Evolutionary conservation across 1,140 invertebrate species (phyloP), one percentile per base, ranked within the genome.

Genomic region (Akabosia matsudoensis): DNA sequence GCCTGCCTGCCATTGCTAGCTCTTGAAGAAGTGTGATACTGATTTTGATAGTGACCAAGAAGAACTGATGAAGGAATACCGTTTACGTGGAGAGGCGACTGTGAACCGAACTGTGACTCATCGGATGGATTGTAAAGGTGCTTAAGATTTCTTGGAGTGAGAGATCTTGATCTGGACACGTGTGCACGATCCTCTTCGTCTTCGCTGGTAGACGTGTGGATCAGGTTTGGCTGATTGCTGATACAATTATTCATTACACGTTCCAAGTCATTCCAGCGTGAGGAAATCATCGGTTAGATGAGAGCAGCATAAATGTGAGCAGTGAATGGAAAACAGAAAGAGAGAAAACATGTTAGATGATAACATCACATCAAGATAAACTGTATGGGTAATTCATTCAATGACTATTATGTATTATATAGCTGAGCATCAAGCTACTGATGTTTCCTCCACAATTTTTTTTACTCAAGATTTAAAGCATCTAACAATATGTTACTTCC

Each of bases 181-280:
- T 74, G 70, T 10, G 31, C 64, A 18, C 76, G 56, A 34, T 79
- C 78, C 18, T 81, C 80, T 51, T 81, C 80, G 33, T 81, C 80
- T 56, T 81, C 80, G 74, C 78, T 79, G 30, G 78, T 78, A 22
- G 78, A 79, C 22, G 78, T 79, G 67, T 78, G 75, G 22, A 81
- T 67, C 22, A 81, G 71, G 61, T 81, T 81, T 24, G 74, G 33
- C 75, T 81, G 80, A 70, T 79, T 81, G 73, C 80, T 81, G 72
- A 1, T 14, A n/a, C n/a, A n/a, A n/a, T n/a, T n/a, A n/a, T n/a
- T n/a, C n/a, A n/a, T n/a, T 51, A 14, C 54, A 61, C 54, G 54
- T 61, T 61, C n/a, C 10, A 51, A 13, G 10, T 24, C 14, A 7
- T 61, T 67, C 61, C 61, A 67, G 10, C 10, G 61, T 16, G 24